Base-by-base conservation (phyloP, 2,113 vertebrate genomes). In the Anolis sagrei region DNA sequence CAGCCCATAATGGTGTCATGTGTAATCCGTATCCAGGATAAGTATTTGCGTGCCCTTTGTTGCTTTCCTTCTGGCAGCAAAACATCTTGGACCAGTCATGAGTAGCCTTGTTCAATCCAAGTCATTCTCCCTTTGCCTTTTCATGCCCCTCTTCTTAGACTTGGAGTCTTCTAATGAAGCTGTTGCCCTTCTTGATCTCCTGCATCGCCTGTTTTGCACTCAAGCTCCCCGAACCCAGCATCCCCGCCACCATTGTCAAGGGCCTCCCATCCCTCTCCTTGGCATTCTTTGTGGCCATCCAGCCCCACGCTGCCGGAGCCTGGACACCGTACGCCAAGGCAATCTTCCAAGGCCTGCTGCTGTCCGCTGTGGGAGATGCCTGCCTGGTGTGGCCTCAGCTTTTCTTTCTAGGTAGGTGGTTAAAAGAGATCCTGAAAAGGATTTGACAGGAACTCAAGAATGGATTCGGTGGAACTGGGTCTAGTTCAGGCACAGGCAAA, bases 341-440 rank as follows among this genome's bases (percentile, higher is more conserved):
- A 18, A 58, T 93, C 14, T 87, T 89, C 23, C 61, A 10, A 0
- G 98, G 97, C 2, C 94, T 98, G 1, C 5, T 97, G 23, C 95
- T 97, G 81, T 98, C 97, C 0, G 96, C 96, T 0, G 90, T 96
- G 1, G 98, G 98, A 3, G 98, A 98, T 58, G 77, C 83, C 76
- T 98, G 96, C 89, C 95, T 98, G 8, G 68, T 98, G 27, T 98
- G 98, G 98, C 95, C 96, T 0, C 90, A 96, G 1, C 87, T 94
- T 61, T 98, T 98, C 51, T 75, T 95, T 25, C 64, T 76, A 4
- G 95, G 96, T 93, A 91, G 79, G 86, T 8, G 90, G 90, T 91
- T 90, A 88, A 39, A n/a, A 83, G 16, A 1, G 74, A 1, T 8
- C 4, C 2, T 25, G n/a, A 23, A 25, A 32, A 18, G 49, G 8